These are phyloP conservation scores for Nycticorax nycticorax DNA, from an alignment of 2,113 vertebrate species.

Conservation along the genomic window DNA sequence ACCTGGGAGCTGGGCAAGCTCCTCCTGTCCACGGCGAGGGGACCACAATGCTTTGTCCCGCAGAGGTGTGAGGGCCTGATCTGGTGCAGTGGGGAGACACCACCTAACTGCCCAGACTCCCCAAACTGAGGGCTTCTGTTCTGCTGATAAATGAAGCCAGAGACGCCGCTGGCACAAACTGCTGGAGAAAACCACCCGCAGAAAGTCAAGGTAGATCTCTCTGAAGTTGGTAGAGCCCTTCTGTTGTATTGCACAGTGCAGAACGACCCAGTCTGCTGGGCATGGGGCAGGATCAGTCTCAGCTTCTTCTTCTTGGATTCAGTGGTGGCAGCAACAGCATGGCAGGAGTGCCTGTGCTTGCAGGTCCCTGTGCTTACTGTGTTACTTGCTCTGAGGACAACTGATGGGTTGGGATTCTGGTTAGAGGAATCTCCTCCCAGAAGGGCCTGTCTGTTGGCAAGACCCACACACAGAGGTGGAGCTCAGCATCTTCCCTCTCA, in stretches of 20 bases:
- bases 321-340: not conserved
- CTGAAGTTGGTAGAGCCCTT: not conserved
- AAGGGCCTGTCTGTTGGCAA: not conserved
- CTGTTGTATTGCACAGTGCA: not conserved
- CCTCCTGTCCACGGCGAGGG: fast-evolving
- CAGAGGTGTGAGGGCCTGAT: not conserved
- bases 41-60: fast-evolving
- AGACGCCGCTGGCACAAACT: not conserved
- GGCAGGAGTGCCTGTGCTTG: not conserved
- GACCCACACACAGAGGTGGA: not conserved
- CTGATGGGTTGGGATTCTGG: not conserved
- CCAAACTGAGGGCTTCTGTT: not conserved
- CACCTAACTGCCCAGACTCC: not conserved
- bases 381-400: not conserved
- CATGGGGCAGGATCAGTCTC: not conserved
- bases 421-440: not conserved
- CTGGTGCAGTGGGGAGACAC: fast-evolving
- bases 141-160: not conserved
- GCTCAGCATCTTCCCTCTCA: not conserved
- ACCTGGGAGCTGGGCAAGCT: not conserved
- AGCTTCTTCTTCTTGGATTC: not conserved
- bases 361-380: not conserved
- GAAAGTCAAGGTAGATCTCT: not conserved
- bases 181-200: not conserved
- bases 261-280: not conserved